Base-by-base conservation (phyloP, 2,797 vertebrate species). In the Mastacembelus armatus region DNA sequence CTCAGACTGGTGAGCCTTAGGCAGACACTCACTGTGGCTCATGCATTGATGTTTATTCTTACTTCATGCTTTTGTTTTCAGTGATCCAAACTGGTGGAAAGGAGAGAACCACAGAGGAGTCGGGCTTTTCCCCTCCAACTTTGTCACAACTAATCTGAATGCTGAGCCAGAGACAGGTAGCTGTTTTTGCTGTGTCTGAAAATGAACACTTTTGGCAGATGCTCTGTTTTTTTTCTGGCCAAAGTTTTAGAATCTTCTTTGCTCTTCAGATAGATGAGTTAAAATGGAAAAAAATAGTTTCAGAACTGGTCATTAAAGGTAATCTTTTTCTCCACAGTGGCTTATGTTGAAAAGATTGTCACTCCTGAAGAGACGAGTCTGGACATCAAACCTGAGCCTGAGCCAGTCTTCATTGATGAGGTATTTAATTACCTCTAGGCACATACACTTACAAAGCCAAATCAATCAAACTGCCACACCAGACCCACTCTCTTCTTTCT, bases 71-170 rank as follows among this genome's bases (percentile, higher is more conserved):
- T 11, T 66, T 74, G 1, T 81, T 83, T 80, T 54, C 83, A 99
- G 98, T 60, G 98, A 99, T 81, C 92, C 97, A 79, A 99, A 99
- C 63, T 99, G 98, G 98, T 99, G 98, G 98, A 98, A 96, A 87
- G 98, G 98, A 78, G 98, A 99, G 91, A 98, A 97, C 87, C 96
- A 99, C 76, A 94, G 95, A 94, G 97, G 98, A 74, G 82, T 96
- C 5, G 98, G 98, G 7, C 94, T 99, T 27, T 99, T 99, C 71
- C 98, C 98, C 1, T 98, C 98, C 30, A 99, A 99, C 88, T 99
- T 99, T 71, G 98, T 99, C 71, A 97, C 97, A 45, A 93, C 93
- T 63, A 95, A 96, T 78, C 89, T 99, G 89, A 95, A 86, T 12
- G 89, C 92, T 27, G 98, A 99, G 30, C 93, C 95, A 0, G 98